A percentile compares a stretch with the other conserved stretches of the same genome.
phyloP scores from a whole-genome alignment of 2,113 vertebrate genomes.

The Python bivittatus region DNA sequence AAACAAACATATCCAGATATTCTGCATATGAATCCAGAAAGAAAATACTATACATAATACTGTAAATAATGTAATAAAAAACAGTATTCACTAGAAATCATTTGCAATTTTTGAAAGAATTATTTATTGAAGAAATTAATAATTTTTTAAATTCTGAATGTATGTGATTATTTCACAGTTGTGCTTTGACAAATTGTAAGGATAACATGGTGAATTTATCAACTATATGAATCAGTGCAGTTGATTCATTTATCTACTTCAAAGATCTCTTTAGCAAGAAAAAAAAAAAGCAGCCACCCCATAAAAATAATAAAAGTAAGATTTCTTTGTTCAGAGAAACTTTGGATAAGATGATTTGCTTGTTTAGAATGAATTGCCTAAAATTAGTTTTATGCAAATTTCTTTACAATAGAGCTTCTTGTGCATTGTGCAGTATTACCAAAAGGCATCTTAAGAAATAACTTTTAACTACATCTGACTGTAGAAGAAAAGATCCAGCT shows the following conservation, averaged over 20 bases:
- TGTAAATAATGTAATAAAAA: neutral
- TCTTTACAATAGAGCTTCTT: constrained; percentile 53
- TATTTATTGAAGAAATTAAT: neutral
- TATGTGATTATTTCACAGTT: constrained; percentile 1
- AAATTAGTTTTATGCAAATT: constrained; percentile 63
- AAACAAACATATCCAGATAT: neutral
- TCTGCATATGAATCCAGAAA: neutral
- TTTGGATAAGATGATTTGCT: constrained; percentile 44
- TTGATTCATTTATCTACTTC: constrained; percentile 4
- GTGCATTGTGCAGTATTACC: constrained; percentile 44
- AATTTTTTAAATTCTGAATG: constrained; percentile 31
- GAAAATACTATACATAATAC: neutral
- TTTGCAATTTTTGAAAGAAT: constrained; percentile 3
- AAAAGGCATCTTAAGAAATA: constrained; percentile 56
- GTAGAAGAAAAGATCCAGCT: constrained; percentile 41
- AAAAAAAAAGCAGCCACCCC: constrained; percentile 29
- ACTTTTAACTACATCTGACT: constrained; percentile 51
- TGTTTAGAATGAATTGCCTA: constrained; percentile 51
- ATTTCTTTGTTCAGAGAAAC: constrained; percentile 48
- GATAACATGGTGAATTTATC: neutral
- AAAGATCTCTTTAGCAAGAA: constrained; percentile 42
- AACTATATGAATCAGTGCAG: neutral
- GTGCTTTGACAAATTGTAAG: neutral
- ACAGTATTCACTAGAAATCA: neutral
- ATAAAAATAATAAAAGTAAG: constrained; percentile 42